Percentiles rank a stretch among this genome's conserved stretches.
These are phyloP conservation scores for Phrynocephalus guinanensis DNA, from an alignment of 2,797 vertebrate species.

Conservation along the genomic window DNA sequence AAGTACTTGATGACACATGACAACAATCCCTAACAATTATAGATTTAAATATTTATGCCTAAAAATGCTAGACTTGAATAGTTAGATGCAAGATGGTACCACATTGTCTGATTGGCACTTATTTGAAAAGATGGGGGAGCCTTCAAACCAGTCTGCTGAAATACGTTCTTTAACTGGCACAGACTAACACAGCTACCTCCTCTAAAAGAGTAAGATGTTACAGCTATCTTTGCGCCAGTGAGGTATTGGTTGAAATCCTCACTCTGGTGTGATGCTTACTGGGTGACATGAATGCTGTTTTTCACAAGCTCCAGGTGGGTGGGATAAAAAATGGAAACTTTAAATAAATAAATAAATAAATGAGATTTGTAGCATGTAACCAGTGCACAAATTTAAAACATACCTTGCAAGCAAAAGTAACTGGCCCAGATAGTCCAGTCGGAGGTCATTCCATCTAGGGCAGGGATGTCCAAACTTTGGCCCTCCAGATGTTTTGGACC, in stretches of 20 bases:
- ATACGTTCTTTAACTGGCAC: background rate
- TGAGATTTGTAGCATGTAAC: background rate
- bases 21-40: no score
- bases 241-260: background rate
- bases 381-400: background rate
- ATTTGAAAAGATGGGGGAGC: background rate
- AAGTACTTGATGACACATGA: no score
- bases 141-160: background rate
- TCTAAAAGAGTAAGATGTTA: background rate
- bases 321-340: background rate
- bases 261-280: background rate
- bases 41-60: no score
- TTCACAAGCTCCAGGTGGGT: background rate
- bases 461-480: no score
- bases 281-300: background rate
- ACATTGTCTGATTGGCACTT: background rate
- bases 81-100: background rate
- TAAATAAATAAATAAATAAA: background rate
- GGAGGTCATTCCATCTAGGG: background rate
- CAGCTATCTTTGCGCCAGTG: background rate
- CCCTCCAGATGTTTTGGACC: no score
- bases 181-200: no score
- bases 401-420: background rate
- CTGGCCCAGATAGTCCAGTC: background rate
- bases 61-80: background rate